A percentile compares a stretch with the other conserved stretches of the same genome.
Conservation (phyloP, 2,888 invertebrate genomes). For the Drymonia ruficornis region DNA sequence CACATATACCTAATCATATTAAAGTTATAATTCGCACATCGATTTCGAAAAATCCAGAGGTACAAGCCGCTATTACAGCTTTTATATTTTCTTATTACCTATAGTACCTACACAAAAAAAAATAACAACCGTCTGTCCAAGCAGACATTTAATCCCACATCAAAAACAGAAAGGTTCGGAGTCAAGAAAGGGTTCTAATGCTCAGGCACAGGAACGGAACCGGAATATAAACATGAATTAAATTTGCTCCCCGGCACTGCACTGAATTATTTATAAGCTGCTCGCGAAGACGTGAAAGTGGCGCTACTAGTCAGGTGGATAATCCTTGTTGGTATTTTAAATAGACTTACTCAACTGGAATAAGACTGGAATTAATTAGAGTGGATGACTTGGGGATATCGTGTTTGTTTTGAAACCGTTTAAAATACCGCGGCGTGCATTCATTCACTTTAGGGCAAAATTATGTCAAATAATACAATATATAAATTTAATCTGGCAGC, state of each 20-base stretch:
- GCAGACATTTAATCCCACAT: background rate
- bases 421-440: too few relatives aligned
- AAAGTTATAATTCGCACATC: too few relatives aligned
- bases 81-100: too few relatives aligned
- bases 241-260: conserved; percentile 20
- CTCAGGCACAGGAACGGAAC: conserved; percentile 12
- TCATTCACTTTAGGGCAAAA: too few relatives aligned
- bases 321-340: conserved; percentile 25
- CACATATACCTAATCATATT: too few relatives aligned
- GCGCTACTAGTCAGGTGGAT: conserved; percentile 21
- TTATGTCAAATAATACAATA: too few relatives aligned
- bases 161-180: conserved; percentile 6
- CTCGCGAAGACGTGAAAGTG: conserved; percentile 20
- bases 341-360: conserved; percentile 8
- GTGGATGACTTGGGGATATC: too few relatives aligned
- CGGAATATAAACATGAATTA: conserved; percentile 23
- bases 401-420: too few relatives aligned
- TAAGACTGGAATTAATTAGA: background rate
- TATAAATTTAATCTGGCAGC: too few relatives aligned
- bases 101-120: too few relatives aligned
- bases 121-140: background rate
- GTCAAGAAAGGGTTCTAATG: conserved; percentile 10
- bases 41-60: too few relatives aligned
- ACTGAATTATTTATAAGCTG: conserved; percentile 31
- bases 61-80: too few relatives aligned